These are phyloP conservation scores for Clamator glandarius DNA, from an alignment of 2,797 vertebrate species.

Conservation along the genomic window DNA sequence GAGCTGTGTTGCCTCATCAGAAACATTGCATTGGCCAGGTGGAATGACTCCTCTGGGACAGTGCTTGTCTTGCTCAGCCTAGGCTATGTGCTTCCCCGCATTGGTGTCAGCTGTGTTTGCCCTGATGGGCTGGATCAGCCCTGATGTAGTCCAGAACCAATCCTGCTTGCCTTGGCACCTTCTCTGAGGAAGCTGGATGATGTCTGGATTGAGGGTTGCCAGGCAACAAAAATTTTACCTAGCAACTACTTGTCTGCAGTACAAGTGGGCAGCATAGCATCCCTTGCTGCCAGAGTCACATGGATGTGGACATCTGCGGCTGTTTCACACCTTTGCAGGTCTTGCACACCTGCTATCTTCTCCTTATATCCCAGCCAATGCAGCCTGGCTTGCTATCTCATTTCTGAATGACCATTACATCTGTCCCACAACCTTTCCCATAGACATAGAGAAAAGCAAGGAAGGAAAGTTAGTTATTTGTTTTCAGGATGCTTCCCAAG, in stretches of 20 bases:
- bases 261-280: neutral
- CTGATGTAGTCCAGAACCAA: neutral
- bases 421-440: neutral
- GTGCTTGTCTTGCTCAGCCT: neutral
- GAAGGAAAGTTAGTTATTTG: neutral
- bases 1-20: neutral
- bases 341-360: neutral
- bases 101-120: neutral
- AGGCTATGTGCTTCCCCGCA: neutral
- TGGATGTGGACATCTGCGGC: neutral
- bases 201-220: neutral
- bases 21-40: accelerated
- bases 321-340: neutral
- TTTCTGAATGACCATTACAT: neutral
- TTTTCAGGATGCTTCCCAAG: neutral
- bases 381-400: neutral
- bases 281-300: neutral
- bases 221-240: neutral
- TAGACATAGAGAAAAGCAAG: neutral
- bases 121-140: accelerated
- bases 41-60: accelerated
- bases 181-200: neutral
- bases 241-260: neutral
- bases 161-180: neutral
- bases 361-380: neutral